Percentiles rank a stretch among this genome's conserved stretches.
Evolutionary conservation across 2,888 invertebrate species (phyloP).

Genomic region (Chrysomela aeneicollis): DNA sequence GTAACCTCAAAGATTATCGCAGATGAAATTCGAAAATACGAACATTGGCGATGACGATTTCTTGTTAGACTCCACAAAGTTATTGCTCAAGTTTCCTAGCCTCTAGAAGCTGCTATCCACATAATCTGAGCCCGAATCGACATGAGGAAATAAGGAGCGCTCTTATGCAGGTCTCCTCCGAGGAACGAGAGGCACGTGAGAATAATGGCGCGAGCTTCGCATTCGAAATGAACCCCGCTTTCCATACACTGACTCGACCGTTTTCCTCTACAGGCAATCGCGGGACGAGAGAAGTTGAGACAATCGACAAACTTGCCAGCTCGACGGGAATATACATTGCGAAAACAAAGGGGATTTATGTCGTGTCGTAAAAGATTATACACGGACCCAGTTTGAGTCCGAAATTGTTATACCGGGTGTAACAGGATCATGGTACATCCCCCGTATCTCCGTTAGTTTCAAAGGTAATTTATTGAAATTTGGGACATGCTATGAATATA

Average conservation of each 20-base stretch:
- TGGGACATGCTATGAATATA: no score
- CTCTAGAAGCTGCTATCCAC: no score
- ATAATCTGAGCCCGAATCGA: no score
- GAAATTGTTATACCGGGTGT: background rate
- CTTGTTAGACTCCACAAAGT: no score
- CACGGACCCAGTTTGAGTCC: background rate
- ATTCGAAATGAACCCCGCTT: constrained; percentile 13
- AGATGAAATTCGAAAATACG: no score
- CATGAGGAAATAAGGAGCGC: no score
- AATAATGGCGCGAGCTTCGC: constrained; percentile 14
- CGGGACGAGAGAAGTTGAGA: constrained; percentile 12
- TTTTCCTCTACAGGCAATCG: constrained; percentile 17
- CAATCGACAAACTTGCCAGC: background rate
- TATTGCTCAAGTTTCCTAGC: no score
- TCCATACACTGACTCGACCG: background rate
- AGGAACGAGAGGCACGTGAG: background rate
- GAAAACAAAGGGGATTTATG: constrained; percentile 15
- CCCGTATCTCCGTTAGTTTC: no score
- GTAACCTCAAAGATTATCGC: no score
- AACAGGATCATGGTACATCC: no score
- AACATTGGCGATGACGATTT: no score
- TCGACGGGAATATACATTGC: constrained; percentile 7
- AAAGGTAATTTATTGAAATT: no score
- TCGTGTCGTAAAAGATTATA: constrained; percentile 15
- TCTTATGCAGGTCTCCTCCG: background rate